Percentiles rank a stretch among this genome's conserved stretches.
Conservation (phyloP, 2,888 invertebrate species). For the Steinernema hermaphroditum region DNA sequence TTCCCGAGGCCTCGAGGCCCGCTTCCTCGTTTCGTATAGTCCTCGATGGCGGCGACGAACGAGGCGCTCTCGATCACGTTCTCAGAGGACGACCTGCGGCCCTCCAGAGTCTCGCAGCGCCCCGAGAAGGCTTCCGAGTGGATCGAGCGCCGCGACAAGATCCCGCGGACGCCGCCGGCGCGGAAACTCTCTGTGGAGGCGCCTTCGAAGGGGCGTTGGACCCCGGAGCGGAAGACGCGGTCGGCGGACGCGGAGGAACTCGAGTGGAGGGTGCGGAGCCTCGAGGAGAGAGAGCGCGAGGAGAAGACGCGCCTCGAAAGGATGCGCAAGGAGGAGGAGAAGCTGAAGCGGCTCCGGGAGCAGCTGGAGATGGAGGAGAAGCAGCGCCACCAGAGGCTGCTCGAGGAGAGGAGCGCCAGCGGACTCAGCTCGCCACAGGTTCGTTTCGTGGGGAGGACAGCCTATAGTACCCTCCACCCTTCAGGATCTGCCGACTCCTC, state of each 20-base stretch:
- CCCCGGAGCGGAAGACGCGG: constrained; percentile 32
- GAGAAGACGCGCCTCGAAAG: background rate
- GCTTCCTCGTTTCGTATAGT: constrained; percentile 8
- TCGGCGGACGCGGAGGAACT: background rate
- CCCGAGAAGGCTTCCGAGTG: background rate
- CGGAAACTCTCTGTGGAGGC: background rate
- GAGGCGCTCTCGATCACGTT: constrained; percentile 13
- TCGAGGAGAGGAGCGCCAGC: constrained; percentile 15
- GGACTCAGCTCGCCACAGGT: background rate
- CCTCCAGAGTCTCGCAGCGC: background rate
- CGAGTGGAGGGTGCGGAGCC: constrained; percentile 11
- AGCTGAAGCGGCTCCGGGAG: background rate
- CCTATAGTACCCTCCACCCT: too few species aligned
- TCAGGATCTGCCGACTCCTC: background rate
- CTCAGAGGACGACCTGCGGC: constrained; percentile 15
- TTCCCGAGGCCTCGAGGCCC: background rate
- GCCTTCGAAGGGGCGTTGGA: constrained; percentile 18
- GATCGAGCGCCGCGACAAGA: constrained; percentile 18
- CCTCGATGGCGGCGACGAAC: background rate
- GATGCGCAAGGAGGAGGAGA: constrained; percentile 10
- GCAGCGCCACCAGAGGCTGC: constrained; percentile 1
- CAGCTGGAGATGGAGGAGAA: background rate
- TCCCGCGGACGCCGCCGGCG: background rate
- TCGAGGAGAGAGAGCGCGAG: constrained; percentile 22
- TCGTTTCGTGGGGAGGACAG: too few species aligned